Evolutionary conservation across 2,797 vertebrate species (phyloP).

Genomic region (Liasis olivaceus): DNA sequence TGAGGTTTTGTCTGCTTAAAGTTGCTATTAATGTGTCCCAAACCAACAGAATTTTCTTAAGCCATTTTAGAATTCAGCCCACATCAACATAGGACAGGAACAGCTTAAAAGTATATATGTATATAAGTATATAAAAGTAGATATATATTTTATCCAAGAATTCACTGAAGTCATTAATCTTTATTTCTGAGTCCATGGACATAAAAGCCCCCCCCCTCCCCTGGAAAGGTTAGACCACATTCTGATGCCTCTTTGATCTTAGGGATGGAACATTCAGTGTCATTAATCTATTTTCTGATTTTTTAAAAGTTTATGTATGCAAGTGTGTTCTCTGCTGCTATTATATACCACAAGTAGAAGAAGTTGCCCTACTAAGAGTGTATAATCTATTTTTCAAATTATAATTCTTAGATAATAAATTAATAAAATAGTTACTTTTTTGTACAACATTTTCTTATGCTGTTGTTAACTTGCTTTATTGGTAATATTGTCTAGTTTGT

Average conservation of each 20-base stretch:
- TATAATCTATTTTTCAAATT: neutral
- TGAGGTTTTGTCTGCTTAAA: neutral
- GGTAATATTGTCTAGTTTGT: neutral
- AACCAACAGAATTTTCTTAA: neutral
- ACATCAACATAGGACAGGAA: neutral
- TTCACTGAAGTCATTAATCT: neutral
- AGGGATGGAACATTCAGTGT: neutral
- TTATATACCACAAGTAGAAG: neutral
- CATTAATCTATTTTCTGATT: neutral
- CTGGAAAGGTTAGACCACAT: too few relatives aligned
- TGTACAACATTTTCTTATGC: neutral
- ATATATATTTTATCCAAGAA: neutral
- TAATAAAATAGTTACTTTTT: too few relatives aligned
- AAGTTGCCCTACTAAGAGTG: neutral
- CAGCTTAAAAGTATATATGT: neutral
- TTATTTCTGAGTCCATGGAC: neutral
- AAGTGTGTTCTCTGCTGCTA: neutral
- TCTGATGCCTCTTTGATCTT: neutral
- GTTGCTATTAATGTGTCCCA: neutral
- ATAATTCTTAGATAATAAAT: neutral
- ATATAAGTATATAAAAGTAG: neutral
- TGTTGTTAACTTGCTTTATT: neutral
- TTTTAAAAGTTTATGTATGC: neutral
- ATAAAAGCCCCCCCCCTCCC: neutral
- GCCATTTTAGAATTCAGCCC: neutral